Conservation (phyloP, 2,797 vertebrate species). For the Halcyon badia region DNA sequence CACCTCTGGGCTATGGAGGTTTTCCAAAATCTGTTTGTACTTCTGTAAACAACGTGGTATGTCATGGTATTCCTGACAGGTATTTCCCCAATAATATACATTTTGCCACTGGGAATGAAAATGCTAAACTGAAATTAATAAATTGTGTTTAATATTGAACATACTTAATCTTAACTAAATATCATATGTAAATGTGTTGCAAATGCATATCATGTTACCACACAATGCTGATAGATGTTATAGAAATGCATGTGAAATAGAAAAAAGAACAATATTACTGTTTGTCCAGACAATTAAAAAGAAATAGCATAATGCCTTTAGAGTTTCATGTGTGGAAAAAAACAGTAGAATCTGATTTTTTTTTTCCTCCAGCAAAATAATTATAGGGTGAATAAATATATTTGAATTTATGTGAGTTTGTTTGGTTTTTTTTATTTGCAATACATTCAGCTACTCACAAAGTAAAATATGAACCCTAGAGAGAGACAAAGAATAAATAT, state of each 20-base stretch:
- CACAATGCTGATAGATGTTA: neutral
- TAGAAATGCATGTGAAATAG: neutral
- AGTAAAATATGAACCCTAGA: slow-evolving; percentile 64
- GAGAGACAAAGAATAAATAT: slow-evolving; percentile 64
- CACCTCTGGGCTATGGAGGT: slow-evolving; percentile 93
- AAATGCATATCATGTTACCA: slow-evolving; percentile 15
- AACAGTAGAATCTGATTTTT: neutral
- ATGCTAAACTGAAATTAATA: slow-evolving; percentile 57
- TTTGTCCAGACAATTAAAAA: slow-evolving; percentile 15
- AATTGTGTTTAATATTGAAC: slow-evolving; percentile 46
- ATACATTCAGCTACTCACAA: slow-evolving; percentile 63
- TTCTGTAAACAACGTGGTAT: slow-evolving; percentile 95
- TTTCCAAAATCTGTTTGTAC: slow-evolving; percentile 99
- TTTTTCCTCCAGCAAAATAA: slow-evolving; percentile 18
- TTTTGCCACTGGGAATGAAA: slow-evolving; percentile 57
- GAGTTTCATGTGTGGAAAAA: neutral
- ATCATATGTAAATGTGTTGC: neutral
- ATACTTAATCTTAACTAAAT: slow-evolving; percentile 43
- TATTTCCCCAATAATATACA: slow-evolving; percentile 81
- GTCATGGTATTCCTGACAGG: slow-evolving; percentile 94
- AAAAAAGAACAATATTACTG: slow-evolving; percentile 42
- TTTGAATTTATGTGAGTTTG: slow-evolving; percentile 1
- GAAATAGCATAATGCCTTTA: neutral
- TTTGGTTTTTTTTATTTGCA: slow-evolving; percentile 14
- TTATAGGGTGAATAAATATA: slow-evolving; percentile 25